Conservation (phyloP, 1,140 invertebrate genomes). For the Lethrus apterus region DNA sequence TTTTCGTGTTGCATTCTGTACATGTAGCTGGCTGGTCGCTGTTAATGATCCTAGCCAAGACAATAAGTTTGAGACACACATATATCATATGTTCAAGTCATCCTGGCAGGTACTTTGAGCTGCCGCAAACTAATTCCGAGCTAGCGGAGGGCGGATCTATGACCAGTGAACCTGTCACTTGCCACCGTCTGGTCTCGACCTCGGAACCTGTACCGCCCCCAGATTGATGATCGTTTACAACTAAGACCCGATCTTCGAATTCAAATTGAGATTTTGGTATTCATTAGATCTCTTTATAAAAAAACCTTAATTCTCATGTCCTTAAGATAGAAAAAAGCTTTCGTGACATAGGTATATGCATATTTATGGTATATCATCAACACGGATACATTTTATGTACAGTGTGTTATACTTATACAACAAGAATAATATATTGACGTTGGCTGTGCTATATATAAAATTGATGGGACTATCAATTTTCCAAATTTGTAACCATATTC, state of each 20-base stretch:
- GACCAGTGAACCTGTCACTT: constrained; percentile 22
- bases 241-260: constrained; percentile 18
- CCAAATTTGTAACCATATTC: too few relatives aligned
- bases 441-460: too few relatives aligned
- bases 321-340: too few relatives aligned
- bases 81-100: constrained; percentile 22
- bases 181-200: constrained; percentile 17
- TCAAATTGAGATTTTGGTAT: constrained; percentile 19
- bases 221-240: constrained; percentile 20
- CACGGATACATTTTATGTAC: too few relatives aligned
- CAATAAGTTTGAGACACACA: constrained; percentile 15
- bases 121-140: constrained; percentile 23
- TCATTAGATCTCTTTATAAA: constrained; percentile 13
- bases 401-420: too few relatives aligned
- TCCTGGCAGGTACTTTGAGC: constrained; percentile 19
- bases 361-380: too few relatives aligned
- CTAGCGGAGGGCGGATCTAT: constrained; percentile 18
- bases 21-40: too few relatives aligned
- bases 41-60: constrained; percentile 15
- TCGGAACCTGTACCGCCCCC: constrained; percentile 16
- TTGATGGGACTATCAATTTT: too few relatives aligned
- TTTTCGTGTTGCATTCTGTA: too few relatives aligned
- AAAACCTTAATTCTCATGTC: too few relatives aligned
- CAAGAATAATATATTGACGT: too few relatives aligned
- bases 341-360: too few relatives aligned